Percentiles rank a stretch among this genome's conserved stretches.
phyloP scores from a whole-genome alignment of 2,113 vertebrate species.

The Coryphaenoides rupestris region DNA sequence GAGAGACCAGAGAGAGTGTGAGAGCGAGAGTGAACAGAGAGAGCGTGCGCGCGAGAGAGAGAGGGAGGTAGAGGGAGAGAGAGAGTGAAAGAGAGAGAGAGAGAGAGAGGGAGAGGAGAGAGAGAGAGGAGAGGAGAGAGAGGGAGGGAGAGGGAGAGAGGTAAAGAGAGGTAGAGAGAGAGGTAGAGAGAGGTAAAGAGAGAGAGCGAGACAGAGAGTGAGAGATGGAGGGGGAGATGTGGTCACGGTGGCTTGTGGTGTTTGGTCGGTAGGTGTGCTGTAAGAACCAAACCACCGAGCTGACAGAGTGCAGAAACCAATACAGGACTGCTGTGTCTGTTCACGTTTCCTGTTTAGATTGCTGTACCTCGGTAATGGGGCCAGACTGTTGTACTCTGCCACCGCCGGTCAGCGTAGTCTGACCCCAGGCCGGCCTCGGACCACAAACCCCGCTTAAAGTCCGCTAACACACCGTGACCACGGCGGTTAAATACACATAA shows the following conservation, averaged over 20 bases:
- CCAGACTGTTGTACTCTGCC: not conserved
- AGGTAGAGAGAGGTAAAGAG: not conserved
- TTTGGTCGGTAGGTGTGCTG: constrained; percentile 57
- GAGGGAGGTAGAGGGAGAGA: constrained; percentile 48
- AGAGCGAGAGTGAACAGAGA: constrained; percentile 51
- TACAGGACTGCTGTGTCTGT: constrained; percentile 38
- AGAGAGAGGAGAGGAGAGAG: not conserved
- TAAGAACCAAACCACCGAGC: constrained; percentile 45
- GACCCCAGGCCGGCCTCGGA: too few relatives aligned
- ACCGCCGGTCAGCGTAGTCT: too few relatives aligned
- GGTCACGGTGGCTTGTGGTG: constrained; percentile 55
- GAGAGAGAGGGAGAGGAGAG: constrained; percentile 36
- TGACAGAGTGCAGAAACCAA: constrained; percentile 38
- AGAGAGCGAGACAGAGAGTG: not conserved
- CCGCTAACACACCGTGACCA: too few relatives aligned
- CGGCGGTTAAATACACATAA: too few relatives aligned
- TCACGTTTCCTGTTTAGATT: constrained; percentile 24
- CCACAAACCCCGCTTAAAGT: too few relatives aligned
- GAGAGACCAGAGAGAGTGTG: constrained; percentile 49
- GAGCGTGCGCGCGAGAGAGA: constrained; percentile 24
- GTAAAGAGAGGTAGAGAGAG: constrained; percentile 36
- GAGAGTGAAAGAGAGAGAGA: constrained; percentile 48
- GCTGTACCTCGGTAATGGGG: not conserved
- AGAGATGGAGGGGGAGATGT: constrained; percentile 56
- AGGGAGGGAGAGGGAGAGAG: not conserved